Base-by-base conservation (phyloP, 1,140 invertebrate genomes). In the Triops longicaudatus region DNA sequence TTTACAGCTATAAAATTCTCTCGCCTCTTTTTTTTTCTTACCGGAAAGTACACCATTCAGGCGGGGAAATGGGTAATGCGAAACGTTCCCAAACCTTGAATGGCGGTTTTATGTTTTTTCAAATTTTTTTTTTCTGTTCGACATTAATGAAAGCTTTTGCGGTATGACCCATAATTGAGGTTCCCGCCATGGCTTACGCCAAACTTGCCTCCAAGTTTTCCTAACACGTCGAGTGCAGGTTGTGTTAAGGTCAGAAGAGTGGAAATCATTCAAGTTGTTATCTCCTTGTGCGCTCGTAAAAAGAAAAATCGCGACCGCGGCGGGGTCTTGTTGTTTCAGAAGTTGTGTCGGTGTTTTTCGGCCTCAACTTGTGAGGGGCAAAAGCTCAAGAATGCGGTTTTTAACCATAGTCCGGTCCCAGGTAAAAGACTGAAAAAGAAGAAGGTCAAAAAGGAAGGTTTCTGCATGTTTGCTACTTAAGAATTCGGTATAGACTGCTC, bases 281-380 rank as follows among this genome's bases (percentile, higher is more conserved):
- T 63, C 50, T 63, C 50, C 7, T 63, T 63, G 50, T 37, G 50
- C 50, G 50, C n/a, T 63, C 50, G 50, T 63, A 63, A 63, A 63
- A 22, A 63, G 22, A 63, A 63, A 63, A 63, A 63, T 50, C 44
- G 10, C n/a, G 31, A 37, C 31, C 31, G 31, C 11, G 14, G 17
- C 17, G 17, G 50, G 50, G 14, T 22, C 50, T 14, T 63, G 50
- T 63, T 63, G 50, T 63, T 63, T 17, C 50, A 63, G 22, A 63
- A 22, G 14, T 22, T 22, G 50, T n/a, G 50, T 63, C 7, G 50
- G 31, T 37, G 31, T 37, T 37, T 37, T 37, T 37, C 31, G 31
- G 31, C 31, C 31, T 37, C 31, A 4, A 4, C 31, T 37, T 37
- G 31, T 37, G 7, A 37, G 22, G 50, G 14, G 50, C 14, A 14